phyloP scores from a whole-genome alignment of 1,140 invertebrate genomes.

The Palaemon carinicauda region DNA sequence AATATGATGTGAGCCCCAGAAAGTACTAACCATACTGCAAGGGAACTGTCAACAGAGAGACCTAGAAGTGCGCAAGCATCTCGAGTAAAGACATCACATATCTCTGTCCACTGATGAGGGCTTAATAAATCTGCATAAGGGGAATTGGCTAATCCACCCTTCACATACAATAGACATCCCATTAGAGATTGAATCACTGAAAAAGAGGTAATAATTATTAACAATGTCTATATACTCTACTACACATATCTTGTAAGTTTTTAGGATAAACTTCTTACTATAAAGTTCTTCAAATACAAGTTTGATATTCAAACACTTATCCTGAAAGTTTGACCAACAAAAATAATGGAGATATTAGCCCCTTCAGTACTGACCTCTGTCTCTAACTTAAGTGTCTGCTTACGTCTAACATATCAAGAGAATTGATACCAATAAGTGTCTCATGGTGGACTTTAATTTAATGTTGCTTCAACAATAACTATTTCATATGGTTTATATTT shows the following conservation, averaged over 20 bases:
- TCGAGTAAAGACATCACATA: conserved; percentile 89
- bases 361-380: too few species aligned
- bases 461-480: too few species aligned
- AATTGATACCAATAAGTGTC: too few species aligned
- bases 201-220: neutral
- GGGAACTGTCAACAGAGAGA: conserved; percentile 85
- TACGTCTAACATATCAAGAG: too few species aligned
- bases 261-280: neutral
- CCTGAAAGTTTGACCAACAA: too few species aligned
- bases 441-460: too few species aligned
- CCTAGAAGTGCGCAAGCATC: conserved; percentile 92
- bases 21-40: conserved; percentile 72
- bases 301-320: too few species aligned
- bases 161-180: conserved; percentile 85
- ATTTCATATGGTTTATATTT: too few species aligned
- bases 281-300: too few species aligned
- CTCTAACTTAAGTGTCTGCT: too few species aligned
- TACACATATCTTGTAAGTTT: neutral
- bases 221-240: conserved; percentile 66
- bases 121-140: conserved; percentile 83
- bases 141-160: conserved; percentile 80
- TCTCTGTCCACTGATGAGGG: conserved; percentile 82
- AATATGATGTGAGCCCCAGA: neutral
- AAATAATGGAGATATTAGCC: too few species aligned
- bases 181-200: conserved; percentile 80